Evolutionary conservation across 2,113 vertebrate genomes (phyloP), one percentile per base, ranked within the genome.

Genomic region (Laticauda laticaudata): DNA sequence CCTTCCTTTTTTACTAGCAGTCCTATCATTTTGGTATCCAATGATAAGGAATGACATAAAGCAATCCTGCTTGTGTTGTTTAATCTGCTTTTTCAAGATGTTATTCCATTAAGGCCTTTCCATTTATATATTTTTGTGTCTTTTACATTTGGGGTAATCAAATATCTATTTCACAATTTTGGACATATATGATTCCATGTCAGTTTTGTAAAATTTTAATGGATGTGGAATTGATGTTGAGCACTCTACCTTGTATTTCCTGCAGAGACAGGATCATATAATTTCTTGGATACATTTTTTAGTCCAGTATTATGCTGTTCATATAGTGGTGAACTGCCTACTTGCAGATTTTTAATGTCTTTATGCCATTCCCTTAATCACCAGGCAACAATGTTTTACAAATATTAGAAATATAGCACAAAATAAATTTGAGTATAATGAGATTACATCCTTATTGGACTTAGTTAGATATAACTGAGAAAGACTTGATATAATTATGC

Each of bases 351-450:
- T 94, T 95, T 96, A 96, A 94, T 45, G 24, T 39, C 61, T 14
- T 95, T 95, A 43, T 94, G 96, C 92, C 0, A 43, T 87, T 92
- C 11, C 20, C 93, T 93, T 93, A 95, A 95, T 96, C 92, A 91
- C 53, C 85, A 92, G 91, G 94, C 93, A 85, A 88, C 14, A 93
- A 87, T 88, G 34, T 95, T 95, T 93, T 94, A 95, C 5, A 45
- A 93, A 90, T 93, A 95, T 94, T 95, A 87, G 88, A 95, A 95
- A 95, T 92, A 86, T 9, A 95, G 93, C 89, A 20, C 94, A 91
- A 92, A 94, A 86, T 96, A 91, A 95, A 94, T 93, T 95, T 96
- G 95, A 96, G 92, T 56, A 24, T 97, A 94, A 97, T 94, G 92
- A 96, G 94, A 97, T 93, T 94, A 64, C 34, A 93, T 93, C 94